These are phyloP conservation scores for Colletes latitarsis DNA, from an alignment of 1,140 invertebrate genomes.

Conservation along the genomic window DNA sequence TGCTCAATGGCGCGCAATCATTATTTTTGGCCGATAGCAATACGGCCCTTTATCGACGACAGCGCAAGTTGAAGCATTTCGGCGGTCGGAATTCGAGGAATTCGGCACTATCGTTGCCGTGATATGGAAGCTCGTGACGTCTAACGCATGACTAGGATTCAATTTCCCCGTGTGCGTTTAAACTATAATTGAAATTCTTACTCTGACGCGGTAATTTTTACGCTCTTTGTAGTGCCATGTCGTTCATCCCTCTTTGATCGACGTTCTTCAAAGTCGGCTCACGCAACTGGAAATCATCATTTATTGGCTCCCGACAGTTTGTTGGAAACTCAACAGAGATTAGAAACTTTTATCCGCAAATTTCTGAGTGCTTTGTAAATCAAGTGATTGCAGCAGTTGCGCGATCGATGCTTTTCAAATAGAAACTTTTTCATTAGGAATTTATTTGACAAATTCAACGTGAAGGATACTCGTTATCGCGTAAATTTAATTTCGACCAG, in stretches of 20 bases:
- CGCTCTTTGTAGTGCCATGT: conserved; percentile 42
- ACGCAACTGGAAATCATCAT: conserved; percentile 57
- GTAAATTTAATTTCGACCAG: too few species aligned
- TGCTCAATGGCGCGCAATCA: not conserved
- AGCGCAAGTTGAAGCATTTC: conserved; percentile 15
- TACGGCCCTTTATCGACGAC: conserved; percentile 1
- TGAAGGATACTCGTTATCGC: too few species aligned
- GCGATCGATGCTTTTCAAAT: too few species aligned
- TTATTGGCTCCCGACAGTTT: conserved; percentile 20
- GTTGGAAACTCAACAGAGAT: too few species aligned
- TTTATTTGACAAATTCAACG: too few species aligned
- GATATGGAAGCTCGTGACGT: conserved; percentile 27
- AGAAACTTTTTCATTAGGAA: too few species aligned
- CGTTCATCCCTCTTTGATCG: conserved; percentile 53
- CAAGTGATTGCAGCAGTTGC: too few species aligned
- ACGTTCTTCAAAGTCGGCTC: conserved; percentile 48
- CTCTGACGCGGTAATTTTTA: conserved; percentile 49
- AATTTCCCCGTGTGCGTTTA: conserved; percentile 19
- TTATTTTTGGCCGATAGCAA: conserved; percentile 2
- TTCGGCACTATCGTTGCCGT: conserved; percentile 27
- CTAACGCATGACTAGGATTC: conserved; percentile 36
- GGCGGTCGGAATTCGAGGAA: conserved; percentile 18
- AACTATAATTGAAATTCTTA: conserved; percentile 50
- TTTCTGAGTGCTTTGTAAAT: too few species aligned
- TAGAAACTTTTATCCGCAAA: too few species aligned